Evolutionary conservation across 2,888 invertebrate species (phyloP).

Genomic region (Siphlonurus alternatus): DNA sequence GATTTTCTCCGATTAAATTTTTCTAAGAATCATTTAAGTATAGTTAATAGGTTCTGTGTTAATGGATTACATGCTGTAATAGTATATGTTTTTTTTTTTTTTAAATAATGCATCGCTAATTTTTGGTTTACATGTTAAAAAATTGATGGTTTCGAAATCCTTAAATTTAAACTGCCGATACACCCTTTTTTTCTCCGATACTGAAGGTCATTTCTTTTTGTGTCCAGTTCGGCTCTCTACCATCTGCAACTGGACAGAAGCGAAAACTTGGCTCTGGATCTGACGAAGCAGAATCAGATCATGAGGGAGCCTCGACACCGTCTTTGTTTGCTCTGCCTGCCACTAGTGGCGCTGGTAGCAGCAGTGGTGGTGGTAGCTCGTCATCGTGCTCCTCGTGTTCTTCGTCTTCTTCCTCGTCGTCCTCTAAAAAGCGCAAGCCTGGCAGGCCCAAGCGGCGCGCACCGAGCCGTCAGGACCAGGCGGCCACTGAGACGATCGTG

Average conservation of each 20-base stretch:
- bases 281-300: conserved; percentile 5
- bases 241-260: not conserved
- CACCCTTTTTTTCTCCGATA: too few relatives aligned
- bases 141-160: too few relatives aligned
- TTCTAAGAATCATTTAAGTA: too few relatives aligned
- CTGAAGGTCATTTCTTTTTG: too few relatives aligned
- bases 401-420: conserved; percentile 18
- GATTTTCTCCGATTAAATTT: too few relatives aligned
- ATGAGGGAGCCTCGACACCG: not conserved
- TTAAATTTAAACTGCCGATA: too few relatives aligned
- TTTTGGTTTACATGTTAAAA: too few relatives aligned
- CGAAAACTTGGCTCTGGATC: too few relatives aligned
- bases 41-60: too few relatives aligned
- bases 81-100: too few relatives aligned
- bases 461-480: conserved; percentile 34
- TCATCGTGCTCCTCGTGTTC: conserved; percentile 17
- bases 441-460: conserved; percentile 61
- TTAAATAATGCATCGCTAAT: too few relatives aligned
- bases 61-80: too few relatives aligned
- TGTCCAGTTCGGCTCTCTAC: not conserved
- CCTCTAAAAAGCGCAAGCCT: conserved; percentile 56
- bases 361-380: not conserved
- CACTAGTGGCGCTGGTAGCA: not conserved
- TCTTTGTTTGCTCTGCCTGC: not conserved
- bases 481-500: conserved; percentile 57